Evolutionary conservation across 2,113 vertebrate genomes (phyloP).

Genomic region (Nyctereutes procyonoides): DNA sequence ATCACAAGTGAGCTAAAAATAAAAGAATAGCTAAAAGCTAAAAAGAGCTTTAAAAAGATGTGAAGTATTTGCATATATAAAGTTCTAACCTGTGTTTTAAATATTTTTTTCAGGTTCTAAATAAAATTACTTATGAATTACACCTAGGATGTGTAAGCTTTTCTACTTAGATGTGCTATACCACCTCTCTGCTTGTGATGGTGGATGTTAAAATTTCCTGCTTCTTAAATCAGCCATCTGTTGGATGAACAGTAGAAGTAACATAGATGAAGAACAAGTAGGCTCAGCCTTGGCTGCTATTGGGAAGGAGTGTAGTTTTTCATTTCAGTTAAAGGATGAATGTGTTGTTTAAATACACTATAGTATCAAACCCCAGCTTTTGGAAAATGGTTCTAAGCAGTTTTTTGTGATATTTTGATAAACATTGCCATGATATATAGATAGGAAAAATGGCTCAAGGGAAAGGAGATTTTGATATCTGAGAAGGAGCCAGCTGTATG

Average conservation of each 20-base stretch:
- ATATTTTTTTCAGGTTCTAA: conserved; percentile 48
- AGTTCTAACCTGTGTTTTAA: conserved; percentile 44
- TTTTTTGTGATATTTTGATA: conserved; percentile 58
- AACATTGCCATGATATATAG: not conserved
- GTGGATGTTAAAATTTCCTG: conserved; percentile 62
- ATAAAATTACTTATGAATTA: conserved; percentile 58
- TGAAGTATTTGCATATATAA: conserved; percentile 20
- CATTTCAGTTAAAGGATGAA: not conserved
- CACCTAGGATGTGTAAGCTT: conserved; percentile 52
- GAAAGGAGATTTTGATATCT: conserved; percentile 57
- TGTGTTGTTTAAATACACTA: conserved; percentile 44
- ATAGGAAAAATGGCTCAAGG: conserved; percentile 64
- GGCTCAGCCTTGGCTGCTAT: not conserved
- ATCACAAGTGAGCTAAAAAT: conserved; percentile 38
- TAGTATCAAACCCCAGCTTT: conserved; percentile 34
- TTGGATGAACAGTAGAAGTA: conserved; percentile 46
- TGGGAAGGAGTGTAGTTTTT: conserved; percentile 39
- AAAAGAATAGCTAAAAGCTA: conserved; percentile 41
- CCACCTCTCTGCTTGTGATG: conserved; percentile 49
- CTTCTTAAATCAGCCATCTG: conserved; percentile 63
- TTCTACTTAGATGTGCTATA: conserved; percentile 26
- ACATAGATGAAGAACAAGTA: conserved; percentile 14
- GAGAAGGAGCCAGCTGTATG: conserved; percentile 40
- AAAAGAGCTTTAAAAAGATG: conserved; percentile 57
- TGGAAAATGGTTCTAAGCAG: conserved; percentile 53